phyloP scores from a whole-genome alignment of 2,113 vertebrate genomes.

The Himantopus leucocephalus region DNA sequence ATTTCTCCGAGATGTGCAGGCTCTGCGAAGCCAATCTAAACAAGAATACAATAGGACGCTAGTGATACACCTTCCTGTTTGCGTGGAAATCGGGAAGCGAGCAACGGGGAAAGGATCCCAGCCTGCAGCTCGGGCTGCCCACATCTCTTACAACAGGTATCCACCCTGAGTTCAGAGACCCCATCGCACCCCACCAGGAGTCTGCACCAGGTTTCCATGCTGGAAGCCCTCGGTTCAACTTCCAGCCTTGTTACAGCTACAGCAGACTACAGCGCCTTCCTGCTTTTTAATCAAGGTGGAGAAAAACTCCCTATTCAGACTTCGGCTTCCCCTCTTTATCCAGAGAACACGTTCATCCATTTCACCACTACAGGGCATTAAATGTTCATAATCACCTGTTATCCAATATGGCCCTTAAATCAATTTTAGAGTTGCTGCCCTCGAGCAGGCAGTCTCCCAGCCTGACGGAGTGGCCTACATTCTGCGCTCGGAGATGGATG shows the following conservation, averaged over 20 bases:
- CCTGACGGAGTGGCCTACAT: not conserved
- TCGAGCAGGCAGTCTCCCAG: not conserved
- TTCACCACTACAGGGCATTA: not conserved
- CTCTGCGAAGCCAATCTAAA: not conserved
- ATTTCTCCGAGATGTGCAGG: not conserved
- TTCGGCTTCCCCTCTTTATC: not conserved
- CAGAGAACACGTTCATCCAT: not conserved
- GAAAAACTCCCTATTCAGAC: not conserved
- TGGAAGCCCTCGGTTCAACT: not conserved
- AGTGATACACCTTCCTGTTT: not conserved
- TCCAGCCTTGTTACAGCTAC: not conserved
- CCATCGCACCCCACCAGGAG: not conserved
- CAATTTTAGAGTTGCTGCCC: not conserved
- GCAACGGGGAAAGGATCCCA: not conserved
- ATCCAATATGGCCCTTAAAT: not conserved
- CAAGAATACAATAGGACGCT: not conserved
- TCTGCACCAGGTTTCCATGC: not conserved
- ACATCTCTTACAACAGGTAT: not conserved
- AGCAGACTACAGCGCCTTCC: not conserved
- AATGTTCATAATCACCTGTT: not conserved
- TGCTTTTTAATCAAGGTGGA: not conserved
- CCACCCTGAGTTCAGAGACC: not conserved
- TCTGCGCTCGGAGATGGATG: not conserved
- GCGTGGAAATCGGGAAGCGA: fast-evolving
- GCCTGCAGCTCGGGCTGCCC: not conserved